Evolutionary conservation across 2,113 vertebrate species (phyloP).

Genomic region (Phaethon lepturus): DNA sequence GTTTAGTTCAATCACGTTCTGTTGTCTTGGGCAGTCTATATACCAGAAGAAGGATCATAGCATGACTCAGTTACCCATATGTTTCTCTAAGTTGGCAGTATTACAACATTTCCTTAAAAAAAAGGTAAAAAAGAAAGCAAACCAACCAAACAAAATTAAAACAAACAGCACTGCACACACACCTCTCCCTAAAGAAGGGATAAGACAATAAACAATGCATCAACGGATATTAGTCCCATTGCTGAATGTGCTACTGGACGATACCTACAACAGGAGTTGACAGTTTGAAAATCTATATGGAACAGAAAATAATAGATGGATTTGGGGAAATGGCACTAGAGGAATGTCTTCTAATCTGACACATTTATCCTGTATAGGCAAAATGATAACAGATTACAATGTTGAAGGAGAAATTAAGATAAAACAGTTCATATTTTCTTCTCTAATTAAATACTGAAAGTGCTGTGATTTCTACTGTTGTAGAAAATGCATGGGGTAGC

Average conservation of each 20-base stretch:
- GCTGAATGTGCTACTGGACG: background rate
- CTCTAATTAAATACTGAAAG: background rate
- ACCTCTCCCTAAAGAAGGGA: background rate
- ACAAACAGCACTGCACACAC: background rate
- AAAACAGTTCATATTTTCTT: background rate
- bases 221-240: background rate
- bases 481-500: background rate
- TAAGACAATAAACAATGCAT: background rate
- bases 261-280: background rate
- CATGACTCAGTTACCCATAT: background rate
- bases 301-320: background rate
- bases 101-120: background rate
- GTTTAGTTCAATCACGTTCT: background rate
- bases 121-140: background rate
- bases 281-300: background rate
- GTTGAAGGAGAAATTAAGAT: background rate
- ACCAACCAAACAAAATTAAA: background rate
- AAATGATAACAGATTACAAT: background rate
- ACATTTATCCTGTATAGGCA: background rate
- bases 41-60: background rate
- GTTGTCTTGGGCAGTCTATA: background rate
- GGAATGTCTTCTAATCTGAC: background rate
- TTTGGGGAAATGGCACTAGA: background rate
- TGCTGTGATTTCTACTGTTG: background rate
- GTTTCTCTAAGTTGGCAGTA: background rate